A percentile compares a stretch with the other conserved stretches of the same genome.
phyloP scores from a whole-genome alignment of 2,797 vertebrate species.

The Hypotaenidia okinawae region DNA sequence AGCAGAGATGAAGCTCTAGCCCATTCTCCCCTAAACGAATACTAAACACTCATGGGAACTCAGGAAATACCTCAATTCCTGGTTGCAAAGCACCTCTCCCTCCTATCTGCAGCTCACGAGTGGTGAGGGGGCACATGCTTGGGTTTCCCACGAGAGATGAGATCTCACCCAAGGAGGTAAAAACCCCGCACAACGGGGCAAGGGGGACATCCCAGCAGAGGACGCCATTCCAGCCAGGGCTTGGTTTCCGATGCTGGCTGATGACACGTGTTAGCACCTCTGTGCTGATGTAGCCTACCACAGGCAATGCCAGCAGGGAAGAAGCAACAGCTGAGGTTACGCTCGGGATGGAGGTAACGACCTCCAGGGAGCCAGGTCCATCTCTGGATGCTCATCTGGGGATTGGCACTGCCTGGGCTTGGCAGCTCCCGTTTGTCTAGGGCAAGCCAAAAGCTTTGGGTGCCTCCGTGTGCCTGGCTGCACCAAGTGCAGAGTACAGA shows the following conservation, averaged over 20 bases:
- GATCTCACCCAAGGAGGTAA: not conserved
- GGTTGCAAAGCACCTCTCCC: not conserved
- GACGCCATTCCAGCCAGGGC: not conserved
- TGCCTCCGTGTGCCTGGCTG: not conserved
- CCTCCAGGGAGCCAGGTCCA: not conserved
- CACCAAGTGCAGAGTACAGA: not conserved
- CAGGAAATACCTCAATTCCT: not conserved
- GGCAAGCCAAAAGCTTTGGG: not conserved
- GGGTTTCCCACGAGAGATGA: not conserved
- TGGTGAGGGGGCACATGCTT: accelerated
- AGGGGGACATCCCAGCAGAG: not conserved
- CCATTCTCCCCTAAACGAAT: not conserved
- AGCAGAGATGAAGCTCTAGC: not conserved
- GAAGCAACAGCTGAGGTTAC: not conserved
- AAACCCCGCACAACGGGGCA: not conserved
- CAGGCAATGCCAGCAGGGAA: accelerated
- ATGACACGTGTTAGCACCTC: not conserved
- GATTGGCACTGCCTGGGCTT: not conserved
- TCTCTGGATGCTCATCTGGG: not conserved
- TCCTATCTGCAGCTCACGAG: accelerated
- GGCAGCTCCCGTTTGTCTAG: not conserved
- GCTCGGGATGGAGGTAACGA: accelerated
- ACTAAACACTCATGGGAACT: not conserved
- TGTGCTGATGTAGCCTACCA: accelerated
- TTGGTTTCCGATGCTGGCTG: accelerated